phyloP scores from a whole-genome alignment of 1,140 invertebrate species.

The Euglossa dilemma region DNA sequence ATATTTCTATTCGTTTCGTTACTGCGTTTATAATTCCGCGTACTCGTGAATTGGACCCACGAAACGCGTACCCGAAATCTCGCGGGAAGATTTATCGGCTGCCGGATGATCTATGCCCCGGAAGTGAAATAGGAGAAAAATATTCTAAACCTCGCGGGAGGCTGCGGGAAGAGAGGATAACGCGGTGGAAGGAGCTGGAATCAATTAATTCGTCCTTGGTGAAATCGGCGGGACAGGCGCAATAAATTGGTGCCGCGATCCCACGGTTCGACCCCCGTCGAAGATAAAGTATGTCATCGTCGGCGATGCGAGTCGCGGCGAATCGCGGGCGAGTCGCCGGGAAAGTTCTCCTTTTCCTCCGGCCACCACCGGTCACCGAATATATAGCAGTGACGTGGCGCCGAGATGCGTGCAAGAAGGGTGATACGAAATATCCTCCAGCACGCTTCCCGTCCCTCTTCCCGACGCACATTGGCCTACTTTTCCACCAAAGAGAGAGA shows the following conservation, averaged over 20 bases:
- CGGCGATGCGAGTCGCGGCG: conserved; percentile 48
- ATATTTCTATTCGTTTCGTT: too few relatives aligned
- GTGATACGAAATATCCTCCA: conserved; percentile 46
- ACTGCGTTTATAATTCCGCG: too few relatives aligned
- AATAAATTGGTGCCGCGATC: conserved; percentile 36
- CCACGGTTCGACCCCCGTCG: conserved; percentile 30
- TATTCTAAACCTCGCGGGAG: too few relatives aligned
- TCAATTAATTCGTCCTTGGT: conserved; percentile 31
- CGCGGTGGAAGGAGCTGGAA: not conserved
- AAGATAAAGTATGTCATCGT: conserved; percentile 52
- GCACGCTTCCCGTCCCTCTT: conserved; percentile 25
- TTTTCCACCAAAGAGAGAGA: conserved; percentile 14
- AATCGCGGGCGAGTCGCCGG: conserved; percentile 27
- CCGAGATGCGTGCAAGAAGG: conserved; percentile 48
- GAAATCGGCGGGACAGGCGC: conserved; percentile 8
- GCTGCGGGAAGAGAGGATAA: not conserved
- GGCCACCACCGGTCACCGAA: conserved; percentile 29
- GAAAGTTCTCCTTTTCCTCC: conserved; percentile 46
- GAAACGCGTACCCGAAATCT: too few relatives aligned
- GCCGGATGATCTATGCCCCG: too few relatives aligned
- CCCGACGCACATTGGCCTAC: conserved; percentile 46
- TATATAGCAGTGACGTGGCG: conserved; percentile 51
- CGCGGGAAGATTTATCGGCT: too few relatives aligned
- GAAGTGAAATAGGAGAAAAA: too few relatives aligned
- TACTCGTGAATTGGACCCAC: too few relatives aligned